Conservation (phyloP, 1,140 invertebrate species). For the Aphaenogaster rudis region DNA sequence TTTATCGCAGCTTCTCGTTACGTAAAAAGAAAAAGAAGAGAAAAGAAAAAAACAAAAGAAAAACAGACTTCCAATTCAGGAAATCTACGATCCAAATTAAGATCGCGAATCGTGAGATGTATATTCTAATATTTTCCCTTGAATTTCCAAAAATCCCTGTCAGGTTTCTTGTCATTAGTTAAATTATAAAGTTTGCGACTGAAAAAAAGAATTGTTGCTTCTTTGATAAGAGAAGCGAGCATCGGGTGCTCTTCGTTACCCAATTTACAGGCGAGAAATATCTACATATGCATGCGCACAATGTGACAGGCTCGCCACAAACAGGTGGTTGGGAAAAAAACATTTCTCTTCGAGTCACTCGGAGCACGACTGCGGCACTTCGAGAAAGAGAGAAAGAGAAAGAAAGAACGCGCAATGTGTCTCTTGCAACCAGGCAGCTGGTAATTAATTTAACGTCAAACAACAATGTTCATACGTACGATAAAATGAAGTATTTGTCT, state of each 20-base stretch:
- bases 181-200: background rate
- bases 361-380: constrained; percentile 35
- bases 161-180: background rate
- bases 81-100: background rate
- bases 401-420: constrained; percentile 1
- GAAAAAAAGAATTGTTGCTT: background rate
- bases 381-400: constrained; percentile 12
- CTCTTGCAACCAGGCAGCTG: constrained; percentile 64
- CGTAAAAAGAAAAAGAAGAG: background rate
- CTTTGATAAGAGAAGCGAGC: background rate
- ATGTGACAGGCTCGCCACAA: constrained; percentile 63
- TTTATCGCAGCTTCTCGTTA: background rate
- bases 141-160: background rate
- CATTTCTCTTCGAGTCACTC: constrained; percentile 67
- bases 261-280: constrained; percentile 37
- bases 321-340: constrained; percentile 72
- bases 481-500: background rate
- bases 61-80: background rate
- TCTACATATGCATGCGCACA: constrained; percentile 40
- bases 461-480: constrained; percentile 42
- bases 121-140: background rate
- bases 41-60: background rate
- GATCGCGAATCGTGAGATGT: background rate
- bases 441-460: constrained; percentile 63
- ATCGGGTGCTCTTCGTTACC: constrained; percentile 38